Evolutionary conservation across 2,888 invertebrate species (phyloP).

Genomic region (Leucania comma): DNA sequence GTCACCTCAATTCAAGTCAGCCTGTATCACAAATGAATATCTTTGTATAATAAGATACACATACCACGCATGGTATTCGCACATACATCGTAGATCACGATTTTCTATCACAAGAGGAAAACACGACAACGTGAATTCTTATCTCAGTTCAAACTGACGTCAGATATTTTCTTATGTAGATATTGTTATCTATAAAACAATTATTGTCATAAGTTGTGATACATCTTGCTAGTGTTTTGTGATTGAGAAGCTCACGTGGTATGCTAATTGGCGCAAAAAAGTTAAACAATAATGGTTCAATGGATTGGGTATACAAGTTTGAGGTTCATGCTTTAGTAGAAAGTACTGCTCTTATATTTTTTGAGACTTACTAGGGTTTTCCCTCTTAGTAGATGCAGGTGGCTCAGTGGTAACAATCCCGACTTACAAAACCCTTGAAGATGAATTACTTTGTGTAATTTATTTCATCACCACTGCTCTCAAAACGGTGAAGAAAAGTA

Average conservation of each 20-base stretch:
- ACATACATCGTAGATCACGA: conserved; percentile 13
- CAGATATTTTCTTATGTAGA: conserved; percentile 26
- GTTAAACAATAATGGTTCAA: background rate
- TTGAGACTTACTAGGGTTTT: too few species aligned
- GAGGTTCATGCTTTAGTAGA: background rate
- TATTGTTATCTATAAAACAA: conserved; percentile 20
- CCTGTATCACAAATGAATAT: background rate
- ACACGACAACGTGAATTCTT: conserved; percentile 20
- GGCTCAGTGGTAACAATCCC: too few species aligned
- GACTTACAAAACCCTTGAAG: too few species aligned
- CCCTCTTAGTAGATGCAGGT: too few species aligned
- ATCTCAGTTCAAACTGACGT: conserved; percentile 32
- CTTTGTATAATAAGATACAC: background rate
- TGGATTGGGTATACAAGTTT: background rate
- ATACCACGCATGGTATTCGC: background rate
- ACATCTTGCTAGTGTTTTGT: conserved; percentile 22
- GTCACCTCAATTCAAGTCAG: background rate
- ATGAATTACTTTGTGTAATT: too few species aligned
- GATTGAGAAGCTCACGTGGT: conserved; percentile 1
- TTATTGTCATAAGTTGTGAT: conserved; percentile 23
- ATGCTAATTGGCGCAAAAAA: conserved; percentile 6
- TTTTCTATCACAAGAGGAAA: conserved; percentile 18
- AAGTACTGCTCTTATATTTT: too few species aligned
- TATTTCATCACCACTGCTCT: too few species aligned
- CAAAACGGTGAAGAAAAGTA: too few species aligned